Conservation (phyloP, 37 sponge, comb jelly and placozoan genomes). For the Mnemiopsis leidyi region DNA sequence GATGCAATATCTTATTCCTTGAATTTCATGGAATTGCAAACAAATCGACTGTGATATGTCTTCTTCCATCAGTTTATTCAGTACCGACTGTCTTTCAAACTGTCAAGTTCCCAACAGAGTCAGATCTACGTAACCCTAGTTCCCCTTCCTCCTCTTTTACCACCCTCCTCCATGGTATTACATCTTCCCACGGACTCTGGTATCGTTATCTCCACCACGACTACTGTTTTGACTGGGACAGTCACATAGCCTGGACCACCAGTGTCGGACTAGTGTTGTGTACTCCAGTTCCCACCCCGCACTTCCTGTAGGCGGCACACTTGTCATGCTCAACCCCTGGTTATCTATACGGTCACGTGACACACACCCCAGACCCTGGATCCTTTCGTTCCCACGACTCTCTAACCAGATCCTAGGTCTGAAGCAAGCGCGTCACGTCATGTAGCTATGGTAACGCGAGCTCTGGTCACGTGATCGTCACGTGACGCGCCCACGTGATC, state of each 20-base stretch:
- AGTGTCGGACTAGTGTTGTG: no score
- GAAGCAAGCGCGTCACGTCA: neutral
- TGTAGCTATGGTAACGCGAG: constrained; percentile 24
- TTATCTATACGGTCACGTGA: constrained; percentile 11
- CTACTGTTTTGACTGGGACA: neutral
- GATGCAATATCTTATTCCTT: no score
- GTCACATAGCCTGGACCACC: no score
- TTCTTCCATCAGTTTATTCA: no score
- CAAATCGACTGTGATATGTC: no score
- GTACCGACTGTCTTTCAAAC: no score
- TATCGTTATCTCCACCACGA: neutral
- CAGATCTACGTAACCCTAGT: no score
- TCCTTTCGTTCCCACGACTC: constrained; percentile 32
- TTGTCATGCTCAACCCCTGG: neutral
- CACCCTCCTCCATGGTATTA: no score
- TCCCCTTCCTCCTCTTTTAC: no score
- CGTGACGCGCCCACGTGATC: neutral
- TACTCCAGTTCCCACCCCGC: neutral
- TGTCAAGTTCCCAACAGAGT: no score
- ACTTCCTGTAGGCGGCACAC: neutral
- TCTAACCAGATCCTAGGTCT: constrained; percentile 33
- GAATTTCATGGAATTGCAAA: no score
- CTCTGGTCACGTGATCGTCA: neutral
- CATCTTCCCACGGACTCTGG: neutral
- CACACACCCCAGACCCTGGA: neutral